A percentile compares a stretch with the other conserved stretches of the same genome.
phyloP scores from a whole-genome alignment of 2,113 vertebrate genomes.

The Actenoides hombroni region DNA sequence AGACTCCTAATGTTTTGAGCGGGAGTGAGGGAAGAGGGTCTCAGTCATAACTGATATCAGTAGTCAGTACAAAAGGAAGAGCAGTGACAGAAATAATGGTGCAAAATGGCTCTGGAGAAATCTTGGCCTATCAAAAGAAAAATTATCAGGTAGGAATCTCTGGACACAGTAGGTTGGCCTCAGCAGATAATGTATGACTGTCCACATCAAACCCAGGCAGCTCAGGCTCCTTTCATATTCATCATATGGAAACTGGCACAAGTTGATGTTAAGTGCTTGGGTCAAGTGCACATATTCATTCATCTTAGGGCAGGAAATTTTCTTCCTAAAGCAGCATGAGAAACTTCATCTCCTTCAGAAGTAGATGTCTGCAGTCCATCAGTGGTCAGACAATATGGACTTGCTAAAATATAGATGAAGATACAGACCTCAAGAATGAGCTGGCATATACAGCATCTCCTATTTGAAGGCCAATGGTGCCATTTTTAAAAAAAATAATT shows the following conservation, averaged over 20 bases:
- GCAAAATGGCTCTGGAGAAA: background rate
- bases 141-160: background rate
- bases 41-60: background rate
- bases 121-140: background rate
- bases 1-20: background rate
- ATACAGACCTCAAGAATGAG: background rate
- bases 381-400: background rate
- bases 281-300: background rate
- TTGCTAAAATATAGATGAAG: background rate
- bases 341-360: background rate
- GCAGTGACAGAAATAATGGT: background rate
- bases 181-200: background rate
- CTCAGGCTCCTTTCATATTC: background rate
- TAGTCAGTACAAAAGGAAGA: background rate
- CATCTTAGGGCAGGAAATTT: background rate
- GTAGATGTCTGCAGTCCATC: background rate
- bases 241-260: background rate
- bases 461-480: background rate
- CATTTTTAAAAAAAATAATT: background rate
- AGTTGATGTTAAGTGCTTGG: background rate
- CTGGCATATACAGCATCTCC: background rate
- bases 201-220: background rate
- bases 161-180: background rate
- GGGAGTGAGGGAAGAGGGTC: background rate
- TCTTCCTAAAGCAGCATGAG: background rate